These are phyloP conservation scores for Bradypodion ventrale DNA, from an alignment of 2,797 vertebrate species.

Conservation along the genomic window DNA sequence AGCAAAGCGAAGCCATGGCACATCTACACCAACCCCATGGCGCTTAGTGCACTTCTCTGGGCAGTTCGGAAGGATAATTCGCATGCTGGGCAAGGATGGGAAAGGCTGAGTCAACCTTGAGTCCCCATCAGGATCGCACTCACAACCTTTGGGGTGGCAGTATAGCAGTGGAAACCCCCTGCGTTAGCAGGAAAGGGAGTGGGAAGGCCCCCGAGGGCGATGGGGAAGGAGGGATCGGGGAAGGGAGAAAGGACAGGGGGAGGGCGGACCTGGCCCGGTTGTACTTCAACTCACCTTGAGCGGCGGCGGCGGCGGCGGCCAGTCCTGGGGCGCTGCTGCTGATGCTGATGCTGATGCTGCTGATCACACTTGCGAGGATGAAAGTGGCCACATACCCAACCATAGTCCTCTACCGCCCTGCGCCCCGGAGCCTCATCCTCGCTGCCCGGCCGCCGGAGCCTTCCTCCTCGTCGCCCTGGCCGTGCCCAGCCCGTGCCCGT, in stretches of 20 bases:
- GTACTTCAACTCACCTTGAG: conserved; percentile 98
- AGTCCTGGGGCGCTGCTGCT: conserved; percentile 89
- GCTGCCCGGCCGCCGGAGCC: conserved; percentile 83
- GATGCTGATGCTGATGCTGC: too few relatives aligned
- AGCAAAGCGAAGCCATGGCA: too few relatives aligned
- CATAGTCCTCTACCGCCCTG: conserved; percentile 91
- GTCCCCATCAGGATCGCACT: too few relatives aligned
- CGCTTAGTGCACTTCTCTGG: too few relatives aligned
- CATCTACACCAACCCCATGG: too few relatives aligned
- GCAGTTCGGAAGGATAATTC: too few relatives aligned
- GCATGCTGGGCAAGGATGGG: too few relatives aligned
- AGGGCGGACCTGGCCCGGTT: conserved; percentile 10
- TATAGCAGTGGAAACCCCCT: too few relatives aligned
- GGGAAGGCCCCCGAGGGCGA: too few relatives aligned
- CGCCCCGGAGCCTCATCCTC: conserved; percentile 88
- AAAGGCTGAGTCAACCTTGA: too few relatives aligned
- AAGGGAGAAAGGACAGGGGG: neutral
- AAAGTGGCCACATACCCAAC: conserved; percentile 99
- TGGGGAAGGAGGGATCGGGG: neutral
- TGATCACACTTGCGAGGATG: conserved; percentile 99
- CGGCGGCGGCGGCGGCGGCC: conserved; percentile 86
- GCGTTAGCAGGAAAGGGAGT: too few relatives aligned
- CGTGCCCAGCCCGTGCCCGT: conserved; percentile 80
- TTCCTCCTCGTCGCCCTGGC: conserved; percentile 75
- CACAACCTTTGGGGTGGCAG: too few relatives aligned